phyloP scores from a whole-genome alignment of 2,888 invertebrate genomes.

The Choreutis nemorana region DNA sequence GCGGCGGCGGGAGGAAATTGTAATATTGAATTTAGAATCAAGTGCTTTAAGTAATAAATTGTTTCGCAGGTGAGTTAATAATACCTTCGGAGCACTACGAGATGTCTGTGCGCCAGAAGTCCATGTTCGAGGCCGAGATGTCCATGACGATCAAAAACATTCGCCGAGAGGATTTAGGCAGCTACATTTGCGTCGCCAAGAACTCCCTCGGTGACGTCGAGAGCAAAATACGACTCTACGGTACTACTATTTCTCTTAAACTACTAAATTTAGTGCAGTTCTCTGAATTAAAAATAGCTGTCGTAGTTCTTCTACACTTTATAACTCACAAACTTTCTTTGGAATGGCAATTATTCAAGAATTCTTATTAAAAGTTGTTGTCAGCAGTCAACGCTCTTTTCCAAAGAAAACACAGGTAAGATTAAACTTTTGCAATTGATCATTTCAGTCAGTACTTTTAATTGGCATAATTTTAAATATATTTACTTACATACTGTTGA shows the following conservation, averaged over 20 bases:
- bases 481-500: too few relatives aligned
- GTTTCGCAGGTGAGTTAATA: constrained; percentile 77
- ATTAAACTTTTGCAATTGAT: too few relatives aligned
- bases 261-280: constrained; percentile 8
- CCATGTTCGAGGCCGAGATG: constrained; percentile 86
- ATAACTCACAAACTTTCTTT: too few relatives aligned
- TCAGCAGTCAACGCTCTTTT: too few relatives aligned
- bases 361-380: too few relatives aligned
- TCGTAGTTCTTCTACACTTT: too few relatives aligned
- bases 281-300: constrained; percentile 9
- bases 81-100: constrained; percentile 85
- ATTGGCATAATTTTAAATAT: too few relatives aligned
- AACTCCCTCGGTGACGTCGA: constrained; percentile 89
- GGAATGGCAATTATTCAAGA: too few relatives aligned
- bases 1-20: constrained; percentile 51
- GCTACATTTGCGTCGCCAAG: constrained; percentile 87
- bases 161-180: constrained; percentile 80
- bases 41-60: constrained; percentile 51
- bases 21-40: constrained; percentile 61
- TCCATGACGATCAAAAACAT: constrained; percentile 81
- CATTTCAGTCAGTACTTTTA: too few relatives aligned
- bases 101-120: constrained; percentile 76
- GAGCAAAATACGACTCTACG: constrained; percentile 88
- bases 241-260: too few relatives aligned
- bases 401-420: too few relatives aligned